Evolutionary conservation across 1,140 invertebrate species (phyloP).

Genomic region (Drosophila bipectinata): DNA sequence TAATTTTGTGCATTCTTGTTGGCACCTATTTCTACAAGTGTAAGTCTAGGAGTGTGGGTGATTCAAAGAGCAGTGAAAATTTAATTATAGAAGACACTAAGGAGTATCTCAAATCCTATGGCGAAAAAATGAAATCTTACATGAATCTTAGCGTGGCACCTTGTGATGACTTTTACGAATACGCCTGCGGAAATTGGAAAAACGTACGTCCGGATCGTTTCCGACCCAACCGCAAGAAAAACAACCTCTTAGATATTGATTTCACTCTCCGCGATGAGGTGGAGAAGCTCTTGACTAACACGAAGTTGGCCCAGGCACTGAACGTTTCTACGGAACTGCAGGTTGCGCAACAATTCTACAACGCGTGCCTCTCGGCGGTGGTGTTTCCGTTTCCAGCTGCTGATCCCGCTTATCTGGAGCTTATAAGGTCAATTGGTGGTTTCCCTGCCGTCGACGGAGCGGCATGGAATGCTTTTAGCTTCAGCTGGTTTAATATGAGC

Average conservation of each 20-base stretch:
- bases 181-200: slow-evolving; percentile 87
- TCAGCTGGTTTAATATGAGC: slow-evolving; percentile 83
- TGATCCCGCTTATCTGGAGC: slow-evolving; percentile 68
- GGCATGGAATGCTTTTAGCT: slow-evolving; percentile 59
- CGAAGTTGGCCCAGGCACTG: slow-evolving; percentile 37
- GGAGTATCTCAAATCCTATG: slow-evolving; percentile 82
- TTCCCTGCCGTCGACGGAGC: slow-evolving; percentile 71
- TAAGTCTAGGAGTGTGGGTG: slow-evolving; percentile 23
- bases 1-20: slow-evolving; percentile 18
- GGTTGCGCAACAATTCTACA: slow-evolving; percentile 68
- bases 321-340: slow-evolving; percentile 55
- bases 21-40: slow-evolving; percentile 7
- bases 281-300: slow-evolving; percentile 44
- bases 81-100: slow-evolving; percentile 20
- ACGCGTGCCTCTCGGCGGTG: slow-evolving; percentile 56
- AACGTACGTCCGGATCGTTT: slow-evolving; percentile 42
- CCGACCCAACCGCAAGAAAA: slow-evolving; percentile 44
- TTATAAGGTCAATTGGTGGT: slow-evolving; percentile 73
- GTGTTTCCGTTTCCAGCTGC: slow-evolving; percentile 59
- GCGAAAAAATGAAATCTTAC: slow-evolving; percentile 82
- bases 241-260: slow-evolving; percentile 64
- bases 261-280: slow-evolving; percentile 52
- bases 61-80: slow-evolving; percentile 18
- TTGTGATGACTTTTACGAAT: slow-evolving; percentile 90
- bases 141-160: slow-evolving; percentile 87